Evolutionary conservation across 1,140 invertebrate genomes (phyloP), one percentile per base, ranked within the genome.

Genomic region (Macrosteles quadrilineatus): DNA sequence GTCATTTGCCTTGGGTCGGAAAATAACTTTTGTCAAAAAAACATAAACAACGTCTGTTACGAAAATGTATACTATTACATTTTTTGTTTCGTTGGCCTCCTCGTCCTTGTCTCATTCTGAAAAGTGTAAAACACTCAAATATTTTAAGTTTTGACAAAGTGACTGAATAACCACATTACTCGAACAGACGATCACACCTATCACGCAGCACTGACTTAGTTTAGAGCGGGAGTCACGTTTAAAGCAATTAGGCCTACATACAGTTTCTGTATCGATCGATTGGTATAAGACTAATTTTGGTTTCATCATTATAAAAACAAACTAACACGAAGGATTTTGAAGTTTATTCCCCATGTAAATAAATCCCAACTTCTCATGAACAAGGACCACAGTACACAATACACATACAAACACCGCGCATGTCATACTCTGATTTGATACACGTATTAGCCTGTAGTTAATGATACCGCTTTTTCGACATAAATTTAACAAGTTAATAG

Each of bases 401-500:
- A n/a, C n/a, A n/a, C n/a, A n/a, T n/a, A n/a, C 81, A 82, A 82
- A 83, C 83, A 84, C 83, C 78, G 80, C 80, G 74, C 74, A 74
- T 81, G 80, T 83, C 81, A 82, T 76, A 29, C 55, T 36, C 32
- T 27, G 55, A 25, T 59, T 59, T 59, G 55, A 59, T 25, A 59
- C 4, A 23, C 55, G 55, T 59, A 59, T 59, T 25, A n/a, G 55
- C 27, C 12, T 25, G 4, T 19, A 9, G n/a, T n/a, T n/a, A n/a
- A n/a, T n/a, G n/a, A n/a, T n/a, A n/a, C n/a, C n/a, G n/a, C n/a
- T n/a, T n/a, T n/a, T n/a, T n/a, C n/a, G n/a, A n/a, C n/a, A n/a
- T n/a, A n/a, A n/a, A n/a, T n/a, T n/a, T n/a, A n/a, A n/a, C n/a
- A n/a, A n/a, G n/a, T n/a, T n/a, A n/a, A n/a, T n/a, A n/a, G n/a